phyloP scores from a whole-genome alignment of 2,888 invertebrate genomes.

The Eudemis profundana region DNA sequence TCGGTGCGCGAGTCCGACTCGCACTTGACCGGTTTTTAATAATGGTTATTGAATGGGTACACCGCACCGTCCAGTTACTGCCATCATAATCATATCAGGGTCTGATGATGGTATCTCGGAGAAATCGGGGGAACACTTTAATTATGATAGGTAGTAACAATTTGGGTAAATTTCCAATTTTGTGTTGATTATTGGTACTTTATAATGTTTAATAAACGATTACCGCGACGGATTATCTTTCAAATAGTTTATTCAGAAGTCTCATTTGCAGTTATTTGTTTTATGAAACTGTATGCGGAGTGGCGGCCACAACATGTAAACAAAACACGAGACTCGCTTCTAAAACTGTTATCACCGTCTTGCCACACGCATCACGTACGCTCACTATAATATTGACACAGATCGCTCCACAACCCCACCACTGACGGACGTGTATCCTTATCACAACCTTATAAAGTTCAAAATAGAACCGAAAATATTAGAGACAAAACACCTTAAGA shows the following conservation, averaged over 20 bases:
- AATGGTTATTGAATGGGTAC: neutral
- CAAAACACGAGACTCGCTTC: neutral
- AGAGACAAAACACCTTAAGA: slow-evolving; percentile 19
- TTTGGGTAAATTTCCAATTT: too few relatives aligned
- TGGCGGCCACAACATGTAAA: neutral
- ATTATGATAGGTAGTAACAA: too few relatives aligned
- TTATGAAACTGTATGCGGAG: neutral
- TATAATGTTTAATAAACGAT: too few relatives aligned
- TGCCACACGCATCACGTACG: slow-evolving; percentile 31
- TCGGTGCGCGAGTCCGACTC: too few relatives aligned
- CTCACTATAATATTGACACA: slow-evolving; percentile 38
- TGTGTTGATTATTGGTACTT: too few relatives aligned
- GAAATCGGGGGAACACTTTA: too few relatives aligned
- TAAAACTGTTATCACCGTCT: slow-evolving; percentile 6
- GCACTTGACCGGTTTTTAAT: too few relatives aligned
- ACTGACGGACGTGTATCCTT: slow-evolving; percentile 31
- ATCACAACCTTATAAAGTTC: slow-evolving; percentile 21
- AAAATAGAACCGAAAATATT: slow-evolving; percentile 13
- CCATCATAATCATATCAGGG: too few relatives aligned
- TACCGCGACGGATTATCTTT: neutral
- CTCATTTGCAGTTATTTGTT: neutral
- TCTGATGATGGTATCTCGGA: too few relatives aligned
- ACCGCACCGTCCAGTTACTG: too few relatives aligned
- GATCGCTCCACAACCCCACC: slow-evolving; percentile 15
- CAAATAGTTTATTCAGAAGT: neutral